Conservation (phyloP, 1,140 invertebrate species). For the Drosophila sp. region DNA sequence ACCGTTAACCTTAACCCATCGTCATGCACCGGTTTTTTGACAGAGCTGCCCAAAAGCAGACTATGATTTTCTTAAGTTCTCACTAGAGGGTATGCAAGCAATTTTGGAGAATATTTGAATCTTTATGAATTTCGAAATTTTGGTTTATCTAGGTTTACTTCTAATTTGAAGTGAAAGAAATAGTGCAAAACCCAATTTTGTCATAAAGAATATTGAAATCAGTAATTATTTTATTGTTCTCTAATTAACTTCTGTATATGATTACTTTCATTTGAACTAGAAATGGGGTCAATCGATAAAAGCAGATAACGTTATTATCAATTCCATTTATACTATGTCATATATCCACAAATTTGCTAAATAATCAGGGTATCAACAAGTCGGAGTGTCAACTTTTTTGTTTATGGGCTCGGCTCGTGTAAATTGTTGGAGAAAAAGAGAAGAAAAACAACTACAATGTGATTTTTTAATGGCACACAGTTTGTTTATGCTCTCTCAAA, state of each 20-base stretch:
- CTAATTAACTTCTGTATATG: not conserved
- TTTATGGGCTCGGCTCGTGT: conserved; percentile 77
- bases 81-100: not conserved
- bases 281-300: not conserved
- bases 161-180: too few species aligned
- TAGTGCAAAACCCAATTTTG: too few species aligned
- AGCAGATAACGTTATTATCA: not conserved
- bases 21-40: conserved; percentile 21
- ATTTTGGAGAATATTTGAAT: too few species aligned
- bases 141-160: too few species aligned
- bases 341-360: not conserved
- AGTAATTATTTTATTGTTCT: not conserved
- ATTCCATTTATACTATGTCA: too few species aligned
- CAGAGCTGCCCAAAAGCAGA: conserved; percentile 36
- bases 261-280: not conserved
- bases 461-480: conserved; percentile 61
- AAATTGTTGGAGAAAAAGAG: conserved; percentile 20
- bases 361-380: not conserved
- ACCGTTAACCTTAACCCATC: conserved; percentile 64
- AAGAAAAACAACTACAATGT: conserved; percentile 39
- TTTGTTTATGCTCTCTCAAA: conserved; percentile 47
- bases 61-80: not conserved
- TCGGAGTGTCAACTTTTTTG: conserved; percentile 26
- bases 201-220: not conserved
- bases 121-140: too few species aligned